Percentiles rank a stretch among this genome's conserved stretches.
Evolutionary conservation across 2,888 invertebrate genomes (phyloP).

Genomic region (Leptopilina myrica): DNA sequence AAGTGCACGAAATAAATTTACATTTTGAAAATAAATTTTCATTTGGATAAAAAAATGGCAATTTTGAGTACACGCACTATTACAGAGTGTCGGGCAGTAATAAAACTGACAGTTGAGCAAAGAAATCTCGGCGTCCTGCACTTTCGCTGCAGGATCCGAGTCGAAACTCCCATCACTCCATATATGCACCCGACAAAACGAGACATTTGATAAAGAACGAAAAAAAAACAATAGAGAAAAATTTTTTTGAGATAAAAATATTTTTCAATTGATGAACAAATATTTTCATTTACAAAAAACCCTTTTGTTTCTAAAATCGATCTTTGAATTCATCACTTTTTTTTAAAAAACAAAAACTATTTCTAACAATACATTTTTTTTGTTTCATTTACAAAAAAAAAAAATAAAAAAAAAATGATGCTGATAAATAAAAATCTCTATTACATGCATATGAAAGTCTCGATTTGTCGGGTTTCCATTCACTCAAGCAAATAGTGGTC

Average conservation of each 20-base stretch:
- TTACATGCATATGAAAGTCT: not conserved
- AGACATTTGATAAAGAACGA: not conserved
- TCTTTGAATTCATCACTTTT: too few relatives aligned
- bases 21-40: slow-evolving; percentile 2
- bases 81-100: slow-evolving; percentile 54
- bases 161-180: slow-evolving; percentile 43
- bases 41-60: slow-evolving; percentile 14
- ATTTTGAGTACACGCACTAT: slow-evolving; percentile 45
- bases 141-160: slow-evolving; percentile 47
- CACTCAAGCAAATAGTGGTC: slow-evolving; percentile 5
- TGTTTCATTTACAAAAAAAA: too few relatives aligned
- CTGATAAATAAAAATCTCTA: not conserved
- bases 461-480: slow-evolving; percentile 14
- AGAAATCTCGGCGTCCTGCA: slow-evolving; percentile 39
- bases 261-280: too few relatives aligned
- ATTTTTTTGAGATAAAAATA: not conserved
- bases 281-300: too few relatives aligned
- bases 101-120: slow-evolving; percentile 63
- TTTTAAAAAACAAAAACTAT: not conserved
- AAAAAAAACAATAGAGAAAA: not conserved
- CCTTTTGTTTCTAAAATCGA: not conserved
- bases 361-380: too few relatives aligned
- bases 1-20: not conserved
- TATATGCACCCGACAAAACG: slow-evolving; percentile 8
- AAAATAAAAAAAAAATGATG: too few relatives aligned